Conservation (phyloP, 2,888 invertebrate species). For the Meteorus colon region DNA sequence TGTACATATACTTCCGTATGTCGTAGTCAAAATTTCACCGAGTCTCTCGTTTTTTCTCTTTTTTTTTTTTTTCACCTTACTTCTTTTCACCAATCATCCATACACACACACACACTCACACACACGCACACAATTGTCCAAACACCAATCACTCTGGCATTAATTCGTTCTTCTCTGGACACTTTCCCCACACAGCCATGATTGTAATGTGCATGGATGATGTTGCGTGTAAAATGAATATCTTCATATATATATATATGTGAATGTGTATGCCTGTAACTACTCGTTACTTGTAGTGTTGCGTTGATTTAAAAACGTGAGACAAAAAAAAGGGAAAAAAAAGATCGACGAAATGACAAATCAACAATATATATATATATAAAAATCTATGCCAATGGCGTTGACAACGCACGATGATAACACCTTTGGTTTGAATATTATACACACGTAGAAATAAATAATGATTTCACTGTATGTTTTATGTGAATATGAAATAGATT, state of each 20-base stretch:
- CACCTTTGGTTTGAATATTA: neutral
- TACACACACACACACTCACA: neutral
- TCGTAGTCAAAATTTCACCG: neutral
- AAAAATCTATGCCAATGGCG: neutral
- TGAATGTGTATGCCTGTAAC: neutral
- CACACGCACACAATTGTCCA: neutral
- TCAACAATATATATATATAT: neutral
- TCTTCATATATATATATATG: neutral
- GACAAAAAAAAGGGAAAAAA: neutral
- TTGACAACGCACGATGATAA: neutral
- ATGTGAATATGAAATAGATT: neutral
- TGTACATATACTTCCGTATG: neutral
- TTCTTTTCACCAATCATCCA: conserved; percentile 13
- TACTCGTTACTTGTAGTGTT: neutral
- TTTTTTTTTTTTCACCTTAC: conserved; percentile 19
- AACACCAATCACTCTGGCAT: conserved; percentile 51
- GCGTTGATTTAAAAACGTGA: conserved; percentile 12
- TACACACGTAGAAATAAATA: neutral
- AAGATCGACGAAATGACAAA: neutral
- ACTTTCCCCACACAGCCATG: conserved; percentile 39
- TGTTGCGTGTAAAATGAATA: conserved; percentile 16
- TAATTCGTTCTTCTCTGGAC: conserved; percentile 40
- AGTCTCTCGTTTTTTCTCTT: conserved; percentile 15
- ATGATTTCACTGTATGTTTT: neutral
- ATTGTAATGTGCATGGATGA: conserved; percentile 31